Base-by-base conservation (phyloP, 2,113 vertebrate genomes). In the Hylia prasina region DNA sequence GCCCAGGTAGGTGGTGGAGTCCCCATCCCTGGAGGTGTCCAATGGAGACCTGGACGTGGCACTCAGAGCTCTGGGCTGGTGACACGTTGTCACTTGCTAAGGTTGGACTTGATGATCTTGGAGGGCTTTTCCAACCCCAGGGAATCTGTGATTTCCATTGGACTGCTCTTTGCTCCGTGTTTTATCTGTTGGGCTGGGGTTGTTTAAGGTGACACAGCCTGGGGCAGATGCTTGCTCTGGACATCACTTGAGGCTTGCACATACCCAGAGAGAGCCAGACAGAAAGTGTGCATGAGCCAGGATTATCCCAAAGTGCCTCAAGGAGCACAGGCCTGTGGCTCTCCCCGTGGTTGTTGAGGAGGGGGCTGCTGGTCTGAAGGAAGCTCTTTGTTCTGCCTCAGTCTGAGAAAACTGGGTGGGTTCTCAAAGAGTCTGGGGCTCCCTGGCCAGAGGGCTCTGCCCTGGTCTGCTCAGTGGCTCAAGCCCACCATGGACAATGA, bases 311-410 rank as follows among this genome's bases (percentile, higher is more conserved):
- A 33, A 63, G 5, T 65, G 28, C 15, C 23, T 40, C 0, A 1
- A n/a, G 28, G 7, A 75, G 28, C 56, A 54, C 18, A 6, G 37
- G 37, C n/a, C 45, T 65, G 21, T 13, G 50, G 22, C 15, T 24
- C 16, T 0, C 0, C 1, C 12, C 0, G 4, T 1, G 10, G 17
- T 23, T 23, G 10, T 14, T 27, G 42, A 63, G 47, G 57, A 60
- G 35, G 7, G 24, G 35, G 3, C 6, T 51, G 47, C 57, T 86
- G 57, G 3, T 72, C 42, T 47, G 53, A 54, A 72, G 23, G 35
- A 66, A 87, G 23, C 7, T 82, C 47, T 68, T 42, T 42, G 53
- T 47, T n/a, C 48, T 51, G 23, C 50, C 39, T 71, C 45, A 24
- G 3, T 30, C 54, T 65, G 37, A 72, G 54, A 44, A 73, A 79